Percentiles rank a stretch among this genome's conserved stretches.
These are phyloP conservation scores for Benthosema pterotum DNA, from an alignment of 2,797 vertebrate genomes.

Conservation along the genomic window DNA sequence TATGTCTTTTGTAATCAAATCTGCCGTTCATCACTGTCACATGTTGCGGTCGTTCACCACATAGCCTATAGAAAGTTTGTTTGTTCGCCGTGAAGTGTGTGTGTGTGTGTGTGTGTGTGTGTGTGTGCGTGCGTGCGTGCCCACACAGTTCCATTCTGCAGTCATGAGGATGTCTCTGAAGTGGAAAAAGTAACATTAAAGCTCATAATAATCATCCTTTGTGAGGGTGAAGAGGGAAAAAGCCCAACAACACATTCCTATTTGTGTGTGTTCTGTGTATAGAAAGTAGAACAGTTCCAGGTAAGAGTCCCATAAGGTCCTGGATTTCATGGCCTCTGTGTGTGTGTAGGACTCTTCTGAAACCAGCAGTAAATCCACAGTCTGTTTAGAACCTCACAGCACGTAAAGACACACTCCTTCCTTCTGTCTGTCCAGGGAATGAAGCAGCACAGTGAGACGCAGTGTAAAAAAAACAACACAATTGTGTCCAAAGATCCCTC, in stretches of 20 bases:
- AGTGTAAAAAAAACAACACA: conserved; percentile 52
- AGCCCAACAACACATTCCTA: conserved; percentile 75
- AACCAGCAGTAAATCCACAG: conserved; percentile 72
- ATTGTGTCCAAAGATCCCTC: conserved; percentile 63
- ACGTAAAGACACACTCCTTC: conserved; percentile 48
- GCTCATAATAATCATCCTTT: conserved; percentile 92
- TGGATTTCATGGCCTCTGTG: conserved; percentile 51
- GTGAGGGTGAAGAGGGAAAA: conserved; percentile 68
- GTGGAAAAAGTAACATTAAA: conserved; percentile 98
- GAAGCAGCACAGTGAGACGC: conserved; percentile 76
- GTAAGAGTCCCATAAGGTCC: conserved; percentile 61
- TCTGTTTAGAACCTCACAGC: conserved; percentile 62
- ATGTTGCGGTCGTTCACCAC: too few relatives aligned
- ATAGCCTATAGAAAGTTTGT: too few relatives aligned
- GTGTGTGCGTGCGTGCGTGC: too few relatives aligned
- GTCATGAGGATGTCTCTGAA: conserved; percentile 85
- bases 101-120: too few relatives aligned
- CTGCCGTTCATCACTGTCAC: too few relatives aligned
- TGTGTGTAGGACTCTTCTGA: conserved; percentile 54
- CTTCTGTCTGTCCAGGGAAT: not conserved
- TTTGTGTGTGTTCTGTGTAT: conserved; percentile 46
- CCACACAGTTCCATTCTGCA: conserved; percentile 71
- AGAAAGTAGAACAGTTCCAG: conserved; percentile 81
- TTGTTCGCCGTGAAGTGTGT: too few relatives aligned
- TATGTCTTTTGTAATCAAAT: too few relatives aligned